phyloP scores from a whole-genome alignment of 2,888 invertebrate genomes.

The Drosophila nigritarsus region DNA sequence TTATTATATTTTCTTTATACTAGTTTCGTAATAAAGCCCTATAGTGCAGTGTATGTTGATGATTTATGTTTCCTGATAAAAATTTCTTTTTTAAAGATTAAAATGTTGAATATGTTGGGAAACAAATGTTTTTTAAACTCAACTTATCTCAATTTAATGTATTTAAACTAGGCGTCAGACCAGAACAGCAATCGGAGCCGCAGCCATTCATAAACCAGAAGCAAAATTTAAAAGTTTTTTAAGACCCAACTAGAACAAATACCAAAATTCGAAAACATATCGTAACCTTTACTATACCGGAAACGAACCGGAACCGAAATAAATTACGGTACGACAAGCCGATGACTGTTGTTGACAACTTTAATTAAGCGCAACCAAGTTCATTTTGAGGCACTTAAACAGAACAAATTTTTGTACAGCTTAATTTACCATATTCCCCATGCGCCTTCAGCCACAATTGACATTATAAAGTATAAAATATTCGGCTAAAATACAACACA shows the following conservation, averaged over 20 bases:
- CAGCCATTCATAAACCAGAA: too few relatives aligned
- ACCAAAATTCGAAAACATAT: too few relatives aligned
- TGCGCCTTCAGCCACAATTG: not conserved
- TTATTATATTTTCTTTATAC: not conserved
- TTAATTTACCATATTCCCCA: not conserved
- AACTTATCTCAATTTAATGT: not conserved
- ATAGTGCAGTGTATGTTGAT: not conserved
- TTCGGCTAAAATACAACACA: not conserved
- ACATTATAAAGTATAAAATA: constrained; percentile 1
- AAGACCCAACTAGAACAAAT: too few relatives aligned
- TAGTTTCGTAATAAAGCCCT: not conserved
- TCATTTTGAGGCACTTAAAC: not conserved
- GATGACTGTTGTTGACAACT: not conserved
- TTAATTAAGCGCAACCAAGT: not conserved
- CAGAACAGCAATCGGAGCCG: not conserved
- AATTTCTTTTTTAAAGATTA: not conserved
- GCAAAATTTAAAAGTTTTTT: too few relatives aligned
- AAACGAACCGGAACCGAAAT: too few relatives aligned
- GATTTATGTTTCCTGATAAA: not conserved
- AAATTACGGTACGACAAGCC: not conserved
- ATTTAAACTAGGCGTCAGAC: not conserved
- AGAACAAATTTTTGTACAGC: not conserved
- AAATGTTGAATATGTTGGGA: not conserved
- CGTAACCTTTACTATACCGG: too few relatives aligned
- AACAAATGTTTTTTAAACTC: not conserved